A percentile compares a stretch with the other conserved stretches of the same genome.
Evolutionary conservation across 2,113 vertebrate species (phyloP).

Genomic region (Zootoca vivipara): DNA sequence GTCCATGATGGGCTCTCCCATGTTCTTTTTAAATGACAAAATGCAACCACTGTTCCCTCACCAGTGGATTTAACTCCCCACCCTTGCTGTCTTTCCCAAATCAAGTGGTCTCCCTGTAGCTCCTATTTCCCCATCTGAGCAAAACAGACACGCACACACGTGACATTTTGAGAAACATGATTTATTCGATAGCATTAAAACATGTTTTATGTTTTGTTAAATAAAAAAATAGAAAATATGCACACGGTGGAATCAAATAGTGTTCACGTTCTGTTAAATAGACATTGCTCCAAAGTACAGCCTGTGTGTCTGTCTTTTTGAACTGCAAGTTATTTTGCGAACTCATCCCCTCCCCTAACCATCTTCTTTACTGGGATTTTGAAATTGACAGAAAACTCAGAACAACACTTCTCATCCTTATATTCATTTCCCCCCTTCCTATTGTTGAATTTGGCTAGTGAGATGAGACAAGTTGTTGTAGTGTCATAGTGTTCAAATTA

Average conservation of each 20-base stretch:
- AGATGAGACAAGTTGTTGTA: background rate
- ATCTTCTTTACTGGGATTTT: background rate
- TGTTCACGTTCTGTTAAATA: background rate
- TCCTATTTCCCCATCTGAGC: background rate
- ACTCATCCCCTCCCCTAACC: background rate
- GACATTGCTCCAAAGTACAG: background rate
- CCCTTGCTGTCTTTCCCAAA: background rate
- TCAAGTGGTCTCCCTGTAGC: background rate
- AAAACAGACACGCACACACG: background rate
- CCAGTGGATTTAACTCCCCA: background rate
- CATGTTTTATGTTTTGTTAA: background rate
- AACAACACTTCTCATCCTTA: background rate
- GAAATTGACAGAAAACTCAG: background rate
- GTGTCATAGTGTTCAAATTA: background rate
- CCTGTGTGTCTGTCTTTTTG: background rate
- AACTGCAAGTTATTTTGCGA: background rate
- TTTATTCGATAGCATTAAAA: constrained; percentile 13
- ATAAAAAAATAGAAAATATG: background rate
- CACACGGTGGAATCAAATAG: background rate
- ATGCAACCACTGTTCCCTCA: background rate
- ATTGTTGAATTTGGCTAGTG: background rate
- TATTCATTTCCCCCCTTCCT: background rate
- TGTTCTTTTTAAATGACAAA: background rate
- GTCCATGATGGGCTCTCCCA: background rate
- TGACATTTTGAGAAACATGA: background rate